Conservation (phyloP, 2,888 invertebrate genomes). For the Axea sp. region DNA sequence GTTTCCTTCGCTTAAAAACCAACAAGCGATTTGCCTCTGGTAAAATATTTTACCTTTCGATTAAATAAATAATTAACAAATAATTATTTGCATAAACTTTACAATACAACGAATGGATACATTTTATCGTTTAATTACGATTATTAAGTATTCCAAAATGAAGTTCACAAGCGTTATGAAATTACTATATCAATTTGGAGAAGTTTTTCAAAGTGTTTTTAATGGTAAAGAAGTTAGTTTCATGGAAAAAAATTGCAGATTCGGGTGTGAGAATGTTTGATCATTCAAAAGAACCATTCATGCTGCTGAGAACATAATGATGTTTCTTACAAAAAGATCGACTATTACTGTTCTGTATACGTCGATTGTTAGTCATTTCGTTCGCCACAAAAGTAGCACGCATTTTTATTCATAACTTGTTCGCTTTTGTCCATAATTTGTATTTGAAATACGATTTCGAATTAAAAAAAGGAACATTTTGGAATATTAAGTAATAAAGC, state of each 20-base stretch:
- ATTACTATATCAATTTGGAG: background rate
- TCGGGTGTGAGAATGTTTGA: slow-evolving; percentile 7
- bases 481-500: no score
- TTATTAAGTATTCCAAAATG: slow-evolving; percentile 10
- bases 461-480: no score
- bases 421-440: slow-evolving; percentile 8
- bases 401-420: no score
- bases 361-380: slow-evolving; percentile 12
- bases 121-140: slow-evolving; percentile 12
- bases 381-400: slow-evolving; percentile 5
- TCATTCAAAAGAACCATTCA: slow-evolving; percentile 10
- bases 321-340: slow-evolving; percentile 14
- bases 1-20: slow-evolving; percentile 22
- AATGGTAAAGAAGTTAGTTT: slow-evolving; percentile 4
- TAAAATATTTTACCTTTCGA: slow-evolving; percentile 13
- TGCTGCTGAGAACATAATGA: background rate
- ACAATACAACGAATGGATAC: background rate
- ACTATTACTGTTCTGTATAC: background rate
- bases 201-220: background rate
- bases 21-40: slow-evolving; percentile 16
- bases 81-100: slow-evolving; percentile 14
- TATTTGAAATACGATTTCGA: no score
- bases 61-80: slow-evolving; percentile 41
- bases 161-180: slow-evolving; percentile 1
- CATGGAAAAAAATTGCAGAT: background rate